A percentile compares a stretch with the other conserved stretches of the same genome.
These are phyloP conservation scores for Lacerta viridis DNA, from an alignment of 2,797 vertebrate genomes.

Conservation along the genomic window DNA sequence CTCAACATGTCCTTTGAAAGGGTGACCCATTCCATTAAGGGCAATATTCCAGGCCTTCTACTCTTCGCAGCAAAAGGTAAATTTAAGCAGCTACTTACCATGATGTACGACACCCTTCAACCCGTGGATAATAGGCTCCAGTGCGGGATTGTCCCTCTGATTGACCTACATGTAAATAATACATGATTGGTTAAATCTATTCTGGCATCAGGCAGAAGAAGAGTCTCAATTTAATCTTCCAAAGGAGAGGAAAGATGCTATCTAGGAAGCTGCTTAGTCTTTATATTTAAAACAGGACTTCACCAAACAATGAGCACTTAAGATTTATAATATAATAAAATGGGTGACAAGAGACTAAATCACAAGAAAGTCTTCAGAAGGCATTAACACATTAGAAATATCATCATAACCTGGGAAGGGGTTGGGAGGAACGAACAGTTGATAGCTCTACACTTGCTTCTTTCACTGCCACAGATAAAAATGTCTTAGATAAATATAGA, in stretches of 20 bases:
- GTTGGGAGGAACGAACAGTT: neutral
- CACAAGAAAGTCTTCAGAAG: conserved; percentile 63
- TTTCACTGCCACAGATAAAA: conserved; percentile 1
- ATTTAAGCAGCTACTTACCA: conserved; percentile 85
- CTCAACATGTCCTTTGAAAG: conserved; percentile 53
- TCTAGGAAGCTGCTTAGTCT: conserved; percentile 66
- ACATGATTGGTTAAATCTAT: conserved; percentile 80
- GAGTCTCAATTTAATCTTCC: conserved; percentile 74
- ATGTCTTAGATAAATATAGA: neutral
- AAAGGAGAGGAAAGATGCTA: conserved; percentile 58
- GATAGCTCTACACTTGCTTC: conserved; percentile 37
- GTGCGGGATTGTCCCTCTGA: conserved; percentile 92
- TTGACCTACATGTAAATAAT: conserved; percentile 88
- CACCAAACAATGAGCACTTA: conserved; percentile 51
- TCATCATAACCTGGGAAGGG: conserved; percentile 33
- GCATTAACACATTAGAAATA: conserved; percentile 57
- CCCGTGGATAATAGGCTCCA: conserved; percentile 96
- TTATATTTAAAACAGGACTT: conserved; percentile 58
- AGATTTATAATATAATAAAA: conserved; percentile 68
- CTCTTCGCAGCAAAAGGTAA: conserved; percentile 64
- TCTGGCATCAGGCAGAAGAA: conserved; percentile 72
- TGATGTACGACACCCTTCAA: conserved; percentile 97
- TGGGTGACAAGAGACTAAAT: conserved; percentile 68
- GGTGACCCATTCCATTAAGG: conserved; percentile 71
- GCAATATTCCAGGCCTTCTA: conserved; percentile 59